These are phyloP conservation scores for Pogonus chalceus DNA, from an alignment of 1,140 invertebrate species.

Conservation along the genomic window DNA sequence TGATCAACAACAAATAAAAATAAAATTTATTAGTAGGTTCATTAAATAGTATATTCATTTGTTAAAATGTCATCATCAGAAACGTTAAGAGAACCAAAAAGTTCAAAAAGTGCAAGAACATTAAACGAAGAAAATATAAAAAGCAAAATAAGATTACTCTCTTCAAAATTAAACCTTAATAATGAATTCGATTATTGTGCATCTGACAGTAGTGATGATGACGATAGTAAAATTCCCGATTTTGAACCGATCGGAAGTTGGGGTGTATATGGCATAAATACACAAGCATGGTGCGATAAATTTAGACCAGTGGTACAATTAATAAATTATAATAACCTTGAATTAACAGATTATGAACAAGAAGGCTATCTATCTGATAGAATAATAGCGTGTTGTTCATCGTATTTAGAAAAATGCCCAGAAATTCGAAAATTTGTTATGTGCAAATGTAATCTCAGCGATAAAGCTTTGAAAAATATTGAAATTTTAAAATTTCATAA, in stretches of 20 bases:
- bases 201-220: too few relatives aligned
- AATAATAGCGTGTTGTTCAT: conserved; percentile 19
- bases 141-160: too few relatives aligned
- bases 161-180: too few relatives aligned
- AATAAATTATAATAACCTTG: not conserved
- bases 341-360: conserved; percentile 7
- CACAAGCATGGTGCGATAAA: not conserved
- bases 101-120: too few relatives aligned
- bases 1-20: too few relatives aligned
- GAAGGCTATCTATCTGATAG: conserved; percentile 17
- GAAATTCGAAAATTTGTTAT: conserved; percentile 17
- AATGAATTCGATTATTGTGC: too few relatives aligned
- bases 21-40: too few relatives aligned
- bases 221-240: not conserved
- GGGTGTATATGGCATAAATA: not conserved
- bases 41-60: too few relatives aligned
- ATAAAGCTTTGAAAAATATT: conserved; percentile 22
- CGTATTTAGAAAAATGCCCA: conserved; percentile 20
- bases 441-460: conserved; percentile 18
- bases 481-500: conserved; percentile 16
- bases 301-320: not conserved
- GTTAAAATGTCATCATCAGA: too few relatives aligned
- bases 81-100: too few relatives aligned
- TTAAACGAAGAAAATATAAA: too few relatives aligned
- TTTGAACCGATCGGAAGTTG: not conserved